Conservation (phyloP, 2,113 vertebrate genomes). For the Tetrao urogallus region DNA sequence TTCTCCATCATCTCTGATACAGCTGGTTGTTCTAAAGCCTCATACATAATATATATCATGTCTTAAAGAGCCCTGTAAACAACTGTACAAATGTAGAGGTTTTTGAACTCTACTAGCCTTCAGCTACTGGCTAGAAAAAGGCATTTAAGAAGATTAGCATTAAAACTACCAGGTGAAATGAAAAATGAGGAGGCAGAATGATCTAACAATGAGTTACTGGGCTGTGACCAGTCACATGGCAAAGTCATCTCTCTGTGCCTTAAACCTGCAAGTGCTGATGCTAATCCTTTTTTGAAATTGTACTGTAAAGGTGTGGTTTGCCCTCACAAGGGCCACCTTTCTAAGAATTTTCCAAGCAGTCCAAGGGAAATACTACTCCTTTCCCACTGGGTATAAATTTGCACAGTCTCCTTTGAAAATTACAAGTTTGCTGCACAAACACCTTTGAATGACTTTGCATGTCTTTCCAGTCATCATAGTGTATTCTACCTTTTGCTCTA, state of each 20-base stretch:
- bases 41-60: conserved; percentile 29
- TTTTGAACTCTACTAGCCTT: conserved; percentile 24
- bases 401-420: neutral
- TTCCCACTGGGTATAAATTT: neutral
- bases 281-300: neutral
- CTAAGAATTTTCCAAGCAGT: neutral
- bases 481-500: neutral
- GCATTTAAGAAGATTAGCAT: conserved; percentile 50
- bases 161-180: conserved; percentile 27
- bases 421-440: neutral
- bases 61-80: conserved; percentile 23
- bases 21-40: too few species aligned
- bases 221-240: neutral
- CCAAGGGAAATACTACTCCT: neutral
- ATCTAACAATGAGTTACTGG: neutral
- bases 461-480: neutral
- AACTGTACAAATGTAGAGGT: conserved; percentile 17
- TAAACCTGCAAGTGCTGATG: neutral
- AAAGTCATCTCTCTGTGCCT: neutral
- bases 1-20: too few species aligned
- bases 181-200: conserved; percentile 13
- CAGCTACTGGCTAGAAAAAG: conserved; percentile 27
- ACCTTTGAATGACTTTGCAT: neutral
- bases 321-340: neutral
- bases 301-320: neutral